Evolutionary conservation across 37 sponge, comb jelly and placozoan species (phyloP).

Genomic region (Bolinopsis microptera): DNA sequence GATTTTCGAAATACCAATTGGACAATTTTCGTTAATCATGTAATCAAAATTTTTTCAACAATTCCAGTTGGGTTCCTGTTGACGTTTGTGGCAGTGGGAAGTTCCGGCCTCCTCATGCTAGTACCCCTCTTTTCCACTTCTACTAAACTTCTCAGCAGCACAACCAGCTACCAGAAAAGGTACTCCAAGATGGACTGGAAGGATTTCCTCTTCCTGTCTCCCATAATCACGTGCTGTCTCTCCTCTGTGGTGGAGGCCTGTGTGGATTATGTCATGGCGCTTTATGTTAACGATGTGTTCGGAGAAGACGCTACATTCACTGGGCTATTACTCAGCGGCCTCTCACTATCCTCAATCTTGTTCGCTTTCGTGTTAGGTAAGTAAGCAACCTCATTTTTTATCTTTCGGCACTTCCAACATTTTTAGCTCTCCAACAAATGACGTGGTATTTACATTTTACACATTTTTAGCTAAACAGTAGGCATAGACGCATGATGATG

Average conservation of each 20-base stretch:
- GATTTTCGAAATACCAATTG: too few relatives aligned
- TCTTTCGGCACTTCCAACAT: too few relatives aligned
- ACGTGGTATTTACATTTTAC: too few relatives aligned
- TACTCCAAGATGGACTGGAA: neutral
- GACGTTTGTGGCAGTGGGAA: constrained; percentile 8
- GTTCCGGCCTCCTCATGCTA: neutral
- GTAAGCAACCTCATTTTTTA: neutral
- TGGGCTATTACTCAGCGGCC: neutral
- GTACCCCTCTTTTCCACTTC: neutral
- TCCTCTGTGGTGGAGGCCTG: neutral
- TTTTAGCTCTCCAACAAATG: too few relatives aligned
- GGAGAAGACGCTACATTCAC: constrained; percentile 4
- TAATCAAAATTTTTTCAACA: too few relatives aligned
- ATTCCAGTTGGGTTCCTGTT: constrained; percentile 34
- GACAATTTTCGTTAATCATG: too few relatives aligned
- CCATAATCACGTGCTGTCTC: neutral
- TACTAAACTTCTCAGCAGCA: neutral
- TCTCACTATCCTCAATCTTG: constrained; percentile 29
- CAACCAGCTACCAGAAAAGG: neutral
- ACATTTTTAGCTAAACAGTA: too few relatives aligned
- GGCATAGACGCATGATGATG: too few relatives aligned
- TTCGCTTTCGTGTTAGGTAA: constrained; percentile 40
- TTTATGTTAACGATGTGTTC: constrained; percentile 8
- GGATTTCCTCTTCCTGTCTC: constrained; percentile 22
- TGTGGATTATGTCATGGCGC: constrained; percentile 44